Evolutionary conservation across 2,888 invertebrate genomes (phyloP), one percentile per base, ranked within the genome.

Genomic region (Ferrisia virgata): DNA sequence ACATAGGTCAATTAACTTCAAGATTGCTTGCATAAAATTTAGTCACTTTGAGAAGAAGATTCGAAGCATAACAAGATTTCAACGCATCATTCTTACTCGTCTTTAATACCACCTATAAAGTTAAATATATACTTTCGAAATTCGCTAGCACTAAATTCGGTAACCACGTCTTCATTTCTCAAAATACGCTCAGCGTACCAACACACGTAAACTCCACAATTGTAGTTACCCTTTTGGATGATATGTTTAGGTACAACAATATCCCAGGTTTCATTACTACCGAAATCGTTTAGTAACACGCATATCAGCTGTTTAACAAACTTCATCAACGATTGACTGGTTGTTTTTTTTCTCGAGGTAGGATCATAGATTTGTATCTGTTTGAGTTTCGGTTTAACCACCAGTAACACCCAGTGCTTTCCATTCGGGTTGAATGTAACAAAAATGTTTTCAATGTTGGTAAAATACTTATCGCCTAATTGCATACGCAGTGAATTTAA

Each of bases 171-270:
- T 53, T 36, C 22, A 58, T 81, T 81, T 47, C 33, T 81, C 4
- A 81, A 53, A 53, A 43, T 81, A 22, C 58, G 81, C 33, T 81
- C 53, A 33, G 81, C 53, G 33, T 81, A 81, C 81, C 81, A 81
- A 28, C 53, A 43, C 8, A 81, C 81, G n/a, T 47, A 81, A 9
- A 81, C 81, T 15, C 81, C 81, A 36, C 43, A 47, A 28, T 81
- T 81, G 36, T 53, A 53, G 9, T 53, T 53, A 58, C 58, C 81
- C 11, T 47, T 53, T 53, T 81, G 81, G 4, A 47, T 43, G 15
- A 58, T 81, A 40, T 81, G 81, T 31, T 81, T 81, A n/a, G 81
- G 81, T 3, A 40, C 8, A 8, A n/a, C 18, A 81, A 43, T 53
- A 33, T 33, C 13, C 53, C 81, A 36, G 22, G 5, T 5, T 33